A percentile compares a stretch with the other conserved stretches of the same genome.
Conservation (phyloP, 2,888 invertebrate species). For the Thecophora atra region DNA sequence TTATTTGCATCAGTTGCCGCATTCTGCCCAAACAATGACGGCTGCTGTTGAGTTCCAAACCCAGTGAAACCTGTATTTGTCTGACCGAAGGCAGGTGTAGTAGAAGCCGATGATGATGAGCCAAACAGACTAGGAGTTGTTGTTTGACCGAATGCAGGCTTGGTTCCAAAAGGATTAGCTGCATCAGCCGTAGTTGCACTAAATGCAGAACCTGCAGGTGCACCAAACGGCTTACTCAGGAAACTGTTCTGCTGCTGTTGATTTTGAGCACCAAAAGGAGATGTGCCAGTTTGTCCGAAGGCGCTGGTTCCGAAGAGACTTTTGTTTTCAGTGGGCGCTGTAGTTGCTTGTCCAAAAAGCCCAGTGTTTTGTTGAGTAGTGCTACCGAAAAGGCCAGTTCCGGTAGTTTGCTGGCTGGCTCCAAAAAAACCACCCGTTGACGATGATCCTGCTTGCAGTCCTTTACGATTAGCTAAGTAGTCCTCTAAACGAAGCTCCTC, state of each 20-base stretch:
- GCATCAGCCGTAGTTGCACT: constrained; percentile 57
- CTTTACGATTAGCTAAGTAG: constrained; percentile 90
- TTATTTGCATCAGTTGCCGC: constrained; percentile 63
- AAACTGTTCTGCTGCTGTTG: constrained; percentile 68
- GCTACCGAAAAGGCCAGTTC: constrained; percentile 68
- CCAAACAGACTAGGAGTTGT: constrained; percentile 67
- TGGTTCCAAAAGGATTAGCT: constrained; percentile 62
- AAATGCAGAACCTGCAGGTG: constrained; percentile 65
- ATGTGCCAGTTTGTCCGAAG: constrained; percentile 67
- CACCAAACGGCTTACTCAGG: constrained; percentile 74
- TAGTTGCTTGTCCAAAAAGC: constrained; percentile 68
- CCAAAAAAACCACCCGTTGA: constrained; percentile 65
- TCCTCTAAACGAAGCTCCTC: constrained; percentile 96
- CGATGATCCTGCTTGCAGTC: constrained; percentile 67
- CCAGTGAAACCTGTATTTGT: constrained; percentile 60
- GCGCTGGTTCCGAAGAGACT: constrained; percentile 67
- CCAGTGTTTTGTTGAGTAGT: constrained; percentile 64
- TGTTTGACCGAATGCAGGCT: constrained; percentile 68
- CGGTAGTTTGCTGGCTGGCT: constrained; percentile 60
- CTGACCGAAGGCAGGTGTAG: constrained; percentile 67
- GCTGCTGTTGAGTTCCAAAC: constrained; percentile 63
- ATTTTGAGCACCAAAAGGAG: constrained; percentile 68
- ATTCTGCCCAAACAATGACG: constrained; percentile 58
- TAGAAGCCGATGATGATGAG: constrained; percentile 69
- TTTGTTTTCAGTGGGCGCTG: constrained; percentile 68